Conservation (phyloP, 1,140 invertebrate species). For the Psilanteris sp. region DNA sequence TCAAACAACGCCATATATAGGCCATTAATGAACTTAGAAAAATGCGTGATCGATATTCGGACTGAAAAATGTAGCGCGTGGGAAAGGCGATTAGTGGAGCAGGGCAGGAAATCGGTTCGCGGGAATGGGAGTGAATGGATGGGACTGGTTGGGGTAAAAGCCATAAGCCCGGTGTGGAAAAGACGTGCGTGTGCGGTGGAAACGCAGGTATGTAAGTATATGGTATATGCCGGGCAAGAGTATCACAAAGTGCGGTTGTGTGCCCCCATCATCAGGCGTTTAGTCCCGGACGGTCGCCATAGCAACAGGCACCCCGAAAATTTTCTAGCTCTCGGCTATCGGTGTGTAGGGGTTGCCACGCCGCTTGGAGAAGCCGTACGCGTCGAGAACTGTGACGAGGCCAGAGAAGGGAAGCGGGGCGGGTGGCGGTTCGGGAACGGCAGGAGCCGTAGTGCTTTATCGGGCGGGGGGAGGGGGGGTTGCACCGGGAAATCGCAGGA, state of each 20-base stretch:
- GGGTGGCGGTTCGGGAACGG: background rate
- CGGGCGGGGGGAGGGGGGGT: background rate
- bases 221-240: slow-evolving; percentile 51
- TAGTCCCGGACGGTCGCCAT: slow-evolving; percentile 76
- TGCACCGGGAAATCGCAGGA: background rate
- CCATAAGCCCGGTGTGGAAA: background rate
- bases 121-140: too few relatives aligned
- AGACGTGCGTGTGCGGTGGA: slow-evolving; percentile 14
- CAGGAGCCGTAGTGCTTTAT: background rate
- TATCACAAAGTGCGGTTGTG: slow-evolving; percentile 61
- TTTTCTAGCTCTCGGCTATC: slow-evolving; percentile 64
- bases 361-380: slow-evolving; percentile 40
- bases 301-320: slow-evolving; percentile 77
- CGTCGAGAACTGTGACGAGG: slow-evolving; percentile 22
- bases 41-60: too few relatives aligned
- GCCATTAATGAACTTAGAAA: too few relatives aligned
- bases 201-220: slow-evolving; percentile 41
- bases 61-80: too few relatives aligned
- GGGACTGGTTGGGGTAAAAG: slow-evolving; percentile 1
- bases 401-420: background rate
- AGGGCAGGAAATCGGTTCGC: too few relatives aligned
- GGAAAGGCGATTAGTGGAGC: too few relatives aligned
- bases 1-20: too few relatives aligned
- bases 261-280: slow-evolving; percentile 67
- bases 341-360: slow-evolving; percentile 53